Evolutionary conservation across 2,888 invertebrate genomes (phyloP).

Genomic region (Cryptus armator): DNA sequence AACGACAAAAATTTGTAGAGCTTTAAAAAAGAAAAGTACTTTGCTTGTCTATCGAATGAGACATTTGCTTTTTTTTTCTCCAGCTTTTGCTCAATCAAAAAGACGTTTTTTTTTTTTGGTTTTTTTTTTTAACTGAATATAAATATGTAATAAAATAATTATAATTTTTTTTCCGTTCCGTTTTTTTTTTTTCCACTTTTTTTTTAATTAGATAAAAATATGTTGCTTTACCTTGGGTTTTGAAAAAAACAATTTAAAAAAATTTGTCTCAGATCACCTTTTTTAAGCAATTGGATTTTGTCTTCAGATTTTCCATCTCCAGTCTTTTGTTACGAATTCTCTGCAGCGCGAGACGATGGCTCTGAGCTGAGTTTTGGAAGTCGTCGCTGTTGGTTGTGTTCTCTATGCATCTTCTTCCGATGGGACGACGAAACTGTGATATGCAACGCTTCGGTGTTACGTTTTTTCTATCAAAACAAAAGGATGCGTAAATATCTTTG

Average conservation of each 20-base stretch:
- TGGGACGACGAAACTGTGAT: slow-evolving; percentile 52
- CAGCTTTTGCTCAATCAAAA: too few species aligned
- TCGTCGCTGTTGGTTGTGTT: slow-evolving; percentile 24
- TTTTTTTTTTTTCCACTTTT: too few species aligned
- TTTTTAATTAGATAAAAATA: too few species aligned
- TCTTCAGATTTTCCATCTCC: slow-evolving; percentile 71
- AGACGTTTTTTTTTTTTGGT: too few species aligned
- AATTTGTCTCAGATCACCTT: slow-evolving; percentile 68
- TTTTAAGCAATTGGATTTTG: slow-evolving; percentile 69
- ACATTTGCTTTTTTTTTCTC: too few species aligned
- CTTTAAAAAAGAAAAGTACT: too few species aligned
- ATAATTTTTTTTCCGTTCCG: background rate
- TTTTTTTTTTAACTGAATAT: too few species aligned
- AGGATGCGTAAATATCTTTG: background rate
- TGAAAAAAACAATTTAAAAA: background rate
- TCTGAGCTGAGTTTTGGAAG: slow-evolving; percentile 72
- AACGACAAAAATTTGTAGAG: too few species aligned
- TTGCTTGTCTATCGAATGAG: too few species aligned
- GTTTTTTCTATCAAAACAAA: slow-evolving; percentile 54
- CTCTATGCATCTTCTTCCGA: slow-evolving; percentile 68
- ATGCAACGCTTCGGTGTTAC: slow-evolving; percentile 65
- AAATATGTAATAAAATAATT: too few species aligned
- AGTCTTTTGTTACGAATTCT: slow-evolving; percentile 85
- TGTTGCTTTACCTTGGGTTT: too few species aligned
- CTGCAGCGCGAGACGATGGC: slow-evolving; percentile 85